A percentile compares a stretch with the other conserved stretches of the same genome.
Conservation (phyloP, 2,797 vertebrate genomes). For the Anguilla anguilla region DNA sequence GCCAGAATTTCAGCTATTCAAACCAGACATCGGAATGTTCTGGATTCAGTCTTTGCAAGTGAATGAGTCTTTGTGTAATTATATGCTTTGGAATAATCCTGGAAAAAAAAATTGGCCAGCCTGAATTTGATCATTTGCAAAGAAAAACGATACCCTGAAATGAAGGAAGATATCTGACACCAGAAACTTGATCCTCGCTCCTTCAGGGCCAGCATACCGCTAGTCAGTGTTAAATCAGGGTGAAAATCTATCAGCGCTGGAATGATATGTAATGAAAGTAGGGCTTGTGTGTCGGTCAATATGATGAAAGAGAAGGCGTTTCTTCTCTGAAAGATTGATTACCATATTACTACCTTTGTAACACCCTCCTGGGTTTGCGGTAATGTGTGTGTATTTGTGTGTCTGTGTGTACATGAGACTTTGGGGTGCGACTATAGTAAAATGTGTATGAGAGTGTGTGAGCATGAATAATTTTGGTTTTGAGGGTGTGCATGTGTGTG, state of each 20-base stretch:
- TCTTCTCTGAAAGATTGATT: neutral
- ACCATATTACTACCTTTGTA: neutral
- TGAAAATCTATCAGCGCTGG: neutral
- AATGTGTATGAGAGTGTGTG: neutral
- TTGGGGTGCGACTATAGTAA: neutral
- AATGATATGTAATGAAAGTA: neutral
- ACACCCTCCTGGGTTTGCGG: neutral
- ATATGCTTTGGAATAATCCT: neutral
- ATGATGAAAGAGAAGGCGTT: neutral
- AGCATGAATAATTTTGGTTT: too few relatives aligned
- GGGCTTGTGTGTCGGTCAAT: neutral
- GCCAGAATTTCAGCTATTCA: neutral
- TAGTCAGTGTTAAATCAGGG: conserved; percentile 26
- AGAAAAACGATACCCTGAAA: conserved; percentile 49
- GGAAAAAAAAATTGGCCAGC: neutral
- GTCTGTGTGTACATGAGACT: neutral
- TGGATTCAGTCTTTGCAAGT: neutral
- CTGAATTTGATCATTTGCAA: conserved; percentile 39
- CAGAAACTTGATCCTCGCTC: conserved; percentile 50
- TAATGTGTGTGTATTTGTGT: neutral
- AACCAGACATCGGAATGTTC: neutral
- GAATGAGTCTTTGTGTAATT: too few relatives aligned
- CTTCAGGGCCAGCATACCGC: conserved; percentile 29
- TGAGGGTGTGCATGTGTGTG: neutral
- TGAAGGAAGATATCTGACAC: conserved; percentile 49